Percentiles rank a stretch among this genome's conserved stretches.
phyloP scores from a whole-genome alignment of 2,888 invertebrate genomes.

The Thumatha senex region DNA sequence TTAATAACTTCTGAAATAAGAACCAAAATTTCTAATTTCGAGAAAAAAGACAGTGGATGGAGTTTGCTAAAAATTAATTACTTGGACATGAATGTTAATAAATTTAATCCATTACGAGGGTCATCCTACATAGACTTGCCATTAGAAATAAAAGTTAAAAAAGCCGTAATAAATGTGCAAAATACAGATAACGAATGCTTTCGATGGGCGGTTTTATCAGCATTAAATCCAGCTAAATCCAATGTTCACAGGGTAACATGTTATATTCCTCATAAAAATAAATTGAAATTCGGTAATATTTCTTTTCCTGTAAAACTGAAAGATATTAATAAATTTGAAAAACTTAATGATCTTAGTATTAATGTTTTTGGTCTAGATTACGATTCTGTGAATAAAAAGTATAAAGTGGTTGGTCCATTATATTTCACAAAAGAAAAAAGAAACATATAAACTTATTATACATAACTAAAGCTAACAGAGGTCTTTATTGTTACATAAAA shows the following conservation, averaged over 20 bases:
- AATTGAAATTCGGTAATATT: neutral
- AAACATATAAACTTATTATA: no score
- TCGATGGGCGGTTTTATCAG: neutral
- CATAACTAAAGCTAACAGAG: neutral
- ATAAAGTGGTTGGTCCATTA: neutral
- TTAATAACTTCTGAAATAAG: neutral
- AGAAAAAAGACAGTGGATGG: no score
- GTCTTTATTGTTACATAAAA: slow-evolving; percentile 1
- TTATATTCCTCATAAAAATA: neutral
- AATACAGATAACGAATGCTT: neutral
- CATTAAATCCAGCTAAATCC: neutral
- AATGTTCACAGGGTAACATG: neutral
- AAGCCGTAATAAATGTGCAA: neutral
- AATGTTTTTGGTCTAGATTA: neutral
- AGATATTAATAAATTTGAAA: neutral
- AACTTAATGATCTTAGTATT: neutral
- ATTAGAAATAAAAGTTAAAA: neutral
- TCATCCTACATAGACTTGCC: neutral
- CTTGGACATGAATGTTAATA: neutral
- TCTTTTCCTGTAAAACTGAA: neutral
- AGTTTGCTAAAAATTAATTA: no score
- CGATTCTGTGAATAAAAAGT: neutral
- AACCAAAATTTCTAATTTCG: neutral
- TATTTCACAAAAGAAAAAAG: neutral
- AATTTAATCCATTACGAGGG: neutral